A percentile compares a stretch with the other conserved stretches of the same genome.
Evolutionary conservation across 2,113 vertebrate species (phyloP).

Genomic region (Sphyrna mokarran): DNA sequence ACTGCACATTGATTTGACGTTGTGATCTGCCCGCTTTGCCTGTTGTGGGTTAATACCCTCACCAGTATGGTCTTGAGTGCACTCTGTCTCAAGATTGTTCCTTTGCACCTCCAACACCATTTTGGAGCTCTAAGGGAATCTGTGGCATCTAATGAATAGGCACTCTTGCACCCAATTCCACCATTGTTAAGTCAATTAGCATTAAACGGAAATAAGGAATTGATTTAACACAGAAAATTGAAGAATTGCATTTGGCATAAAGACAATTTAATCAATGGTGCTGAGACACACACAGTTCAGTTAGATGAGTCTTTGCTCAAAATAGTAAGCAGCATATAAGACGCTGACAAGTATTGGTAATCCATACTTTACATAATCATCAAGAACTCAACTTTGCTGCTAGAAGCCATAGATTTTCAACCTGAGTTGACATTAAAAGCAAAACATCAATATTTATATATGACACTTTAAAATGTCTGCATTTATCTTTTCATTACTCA

Average conservation of each 20-base stretch:
- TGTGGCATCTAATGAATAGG: neutral
- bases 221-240: neutral
- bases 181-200: neutral
- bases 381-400: neutral
- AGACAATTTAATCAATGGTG: conserved; percentile 7
- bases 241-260: neutral
- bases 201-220: neutral
- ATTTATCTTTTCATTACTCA: neutral
- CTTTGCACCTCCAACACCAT: neutral
- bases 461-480: neutral
- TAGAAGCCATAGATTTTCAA: neutral
- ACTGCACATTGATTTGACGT: no score
- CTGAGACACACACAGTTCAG: no score
- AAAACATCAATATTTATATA: neutral
- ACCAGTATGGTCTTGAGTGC: neutral
- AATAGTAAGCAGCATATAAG: neutral
- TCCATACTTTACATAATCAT: conserved; percentile 22
- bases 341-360: neutral
- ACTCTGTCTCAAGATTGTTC: neutral
- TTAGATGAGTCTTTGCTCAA: neutral
- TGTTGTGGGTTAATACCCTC: neutral
- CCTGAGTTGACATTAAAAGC: neutral
- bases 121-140: neutral
- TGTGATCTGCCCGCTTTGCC: neutral
- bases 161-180: neutral